Evolutionary conservation across 2,888 invertebrate species (phyloP).

Genomic region (Serrognathus titanus): DNA sequence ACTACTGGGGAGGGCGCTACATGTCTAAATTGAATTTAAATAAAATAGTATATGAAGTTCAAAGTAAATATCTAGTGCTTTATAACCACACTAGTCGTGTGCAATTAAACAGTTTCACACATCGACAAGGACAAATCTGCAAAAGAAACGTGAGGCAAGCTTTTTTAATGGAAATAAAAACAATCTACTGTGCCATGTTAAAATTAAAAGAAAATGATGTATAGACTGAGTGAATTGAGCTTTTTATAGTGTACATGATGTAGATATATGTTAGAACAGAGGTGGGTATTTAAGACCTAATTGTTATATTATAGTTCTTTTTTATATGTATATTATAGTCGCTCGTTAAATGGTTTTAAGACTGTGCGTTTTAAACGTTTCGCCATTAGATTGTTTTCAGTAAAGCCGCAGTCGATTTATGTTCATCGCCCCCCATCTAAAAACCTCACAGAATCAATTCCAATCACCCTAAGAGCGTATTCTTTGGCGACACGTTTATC

Average conservation of each 20-base stretch:
- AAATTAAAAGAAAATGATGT: conserved; percentile 21
- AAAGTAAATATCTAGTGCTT: neutral
- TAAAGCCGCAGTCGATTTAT: too few species aligned
- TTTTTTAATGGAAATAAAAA: neutral
- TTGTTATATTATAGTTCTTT: conserved; percentile 25
- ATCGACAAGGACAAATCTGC: too few species aligned
- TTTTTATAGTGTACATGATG: conserved; percentile 34
- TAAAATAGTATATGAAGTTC: neutral
- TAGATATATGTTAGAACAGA: conserved; percentile 36
- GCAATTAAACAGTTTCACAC: neutral
- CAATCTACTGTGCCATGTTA: neutral
- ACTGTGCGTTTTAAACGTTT: neutral
- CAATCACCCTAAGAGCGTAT: too few species aligned
- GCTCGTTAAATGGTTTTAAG: conserved; percentile 1
- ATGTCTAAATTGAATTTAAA: neutral
- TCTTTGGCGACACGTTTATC: too few species aligned
- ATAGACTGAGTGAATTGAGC: conserved; percentile 34
- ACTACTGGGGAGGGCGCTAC: conserved; percentile 15
- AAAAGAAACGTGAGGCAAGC: too few species aligned
- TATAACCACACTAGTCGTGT: neutral
- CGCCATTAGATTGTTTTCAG: too few species aligned
- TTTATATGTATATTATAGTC: conserved; percentile 13
- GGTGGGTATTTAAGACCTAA: conserved; percentile 36
- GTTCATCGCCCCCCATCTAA: too few species aligned
- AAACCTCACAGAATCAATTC: too few species aligned